Evolutionary conservation across 1,140 invertebrate species (phyloP), one percentile per base, ranked within the genome.

Genomic region (Drosophila sucinea): DNA sequence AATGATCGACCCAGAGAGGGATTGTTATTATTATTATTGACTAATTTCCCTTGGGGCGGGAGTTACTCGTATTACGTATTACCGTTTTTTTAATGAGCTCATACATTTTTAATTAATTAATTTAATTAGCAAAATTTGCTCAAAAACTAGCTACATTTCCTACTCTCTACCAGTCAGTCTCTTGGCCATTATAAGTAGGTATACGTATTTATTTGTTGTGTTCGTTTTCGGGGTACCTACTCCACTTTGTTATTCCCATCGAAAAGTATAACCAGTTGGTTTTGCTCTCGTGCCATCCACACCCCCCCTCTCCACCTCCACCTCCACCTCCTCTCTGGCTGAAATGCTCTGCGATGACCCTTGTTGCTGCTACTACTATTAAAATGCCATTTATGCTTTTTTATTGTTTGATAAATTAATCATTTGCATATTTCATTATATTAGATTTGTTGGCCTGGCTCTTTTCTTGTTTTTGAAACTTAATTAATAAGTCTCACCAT

Each of bases 71-170:
- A 60, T 73, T 57, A 57, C 56, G 56, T 57, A 54, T 33, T 38
- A 35, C 30, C 51, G 41, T 57, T 76, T 79, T 79, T 77, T 0
- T 81, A 85, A 85, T 85, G 82, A 85, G 82, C 71, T 70, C 79
- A 65, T 81, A 75, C 77, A 87, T 85, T 73, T 87, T 82, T 87
- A 87, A 86, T 86, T 86, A 87, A 87, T 87, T 86, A 79, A 87
- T 76, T 85, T 79, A 79, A 82, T 87, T 85, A 77, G 61, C 29
- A 67, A 71, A 69, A 74, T 78, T 80, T 81, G 85, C 77, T 77
- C 77, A 77, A 64, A 67, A 80, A 38, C 35, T 70, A 66, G 54
- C 66, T 35, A 56, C 74, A 68, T 87, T 87, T 87, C 82, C 79
- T 70, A 76, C 58, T 74, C 66, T 57, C 73, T 25, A 6, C 41